Base-by-base conservation (phyloP, 2,113 vertebrate genomes). In the Brachyistius frenatus region DNA sequence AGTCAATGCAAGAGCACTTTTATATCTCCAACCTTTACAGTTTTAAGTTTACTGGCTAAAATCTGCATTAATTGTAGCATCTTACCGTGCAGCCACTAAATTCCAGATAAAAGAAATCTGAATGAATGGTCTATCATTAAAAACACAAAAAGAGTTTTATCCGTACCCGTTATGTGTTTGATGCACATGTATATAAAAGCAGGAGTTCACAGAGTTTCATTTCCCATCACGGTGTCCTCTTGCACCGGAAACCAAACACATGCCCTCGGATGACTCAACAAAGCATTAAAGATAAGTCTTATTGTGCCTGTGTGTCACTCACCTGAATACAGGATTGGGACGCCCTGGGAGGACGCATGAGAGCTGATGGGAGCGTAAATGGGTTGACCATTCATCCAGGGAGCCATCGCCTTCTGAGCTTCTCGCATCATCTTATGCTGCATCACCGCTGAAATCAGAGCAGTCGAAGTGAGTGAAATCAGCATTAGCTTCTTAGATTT, bases 301-400 rank as follows among this genome's bases (percentile, higher is more conserved):
- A n/a, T 44, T 81, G 37, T 50, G 5, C 11, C 13, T 72, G 47
- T 54, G 60, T 53, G 30, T 16, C 10, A 36, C 62, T 85, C 57
- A 95, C 95, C 94, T 82, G 91, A 85, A 57, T 95, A 94, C 49
- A 98, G 90, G 32, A 98, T 89, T 74, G 96, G 97, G 81, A 97
- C 96, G 71, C 97, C 95, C 87, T 96, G 96, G 67, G 95, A 94
- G 63, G 97, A 97, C 75, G 85, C 88, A 33, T 95, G 93, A 49
- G 91, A 89, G 15, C 94, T 95, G 0, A 94, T 93, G 54, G 94
- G 96, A 56, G 94, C 91, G 0, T 97, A 96, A 41, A 96, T 76
- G 30, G 97, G 91, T 66, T 96, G 96, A 15, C 95, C 96, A n/a
- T 94, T 83, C 89, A 96, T 80, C 97, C 97, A 98, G 3, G 97